Conservation (phyloP, 1,140 invertebrate genomes). For the Nasonia longicornis region DNA sequence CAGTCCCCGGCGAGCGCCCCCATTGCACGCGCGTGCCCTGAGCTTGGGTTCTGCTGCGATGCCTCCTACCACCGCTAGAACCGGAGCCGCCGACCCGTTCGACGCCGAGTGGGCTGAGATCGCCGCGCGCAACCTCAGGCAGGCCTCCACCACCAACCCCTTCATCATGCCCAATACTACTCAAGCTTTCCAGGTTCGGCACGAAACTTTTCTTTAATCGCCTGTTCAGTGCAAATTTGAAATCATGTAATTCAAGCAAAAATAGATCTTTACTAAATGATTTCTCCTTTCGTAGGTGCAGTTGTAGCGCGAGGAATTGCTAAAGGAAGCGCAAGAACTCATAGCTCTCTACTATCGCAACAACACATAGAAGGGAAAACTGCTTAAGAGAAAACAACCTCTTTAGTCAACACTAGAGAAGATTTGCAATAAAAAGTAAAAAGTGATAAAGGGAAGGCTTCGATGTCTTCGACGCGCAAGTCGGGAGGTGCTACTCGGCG, state of each 20-base stretch:
- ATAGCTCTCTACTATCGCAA: slow-evolving; percentile 62
- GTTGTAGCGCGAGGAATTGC: slow-evolving; percentile 71
- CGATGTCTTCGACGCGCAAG: slow-evolving; percentile 23
- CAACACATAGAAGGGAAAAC: slow-evolving; percentile 48
- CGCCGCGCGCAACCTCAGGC: slow-evolving; percentile 66
- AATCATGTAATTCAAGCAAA: not conserved
- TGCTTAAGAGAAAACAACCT: slow-evolving; percentile 9
- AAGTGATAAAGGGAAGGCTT: slow-evolving; percentile 16
- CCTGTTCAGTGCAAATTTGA: no score
- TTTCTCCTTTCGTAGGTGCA: slow-evolving; percentile 72
- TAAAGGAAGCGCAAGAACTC: slow-evolving; percentile 49
- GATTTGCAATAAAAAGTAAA: slow-evolving; percentile 32
- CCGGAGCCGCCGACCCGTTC: slow-evolving; percentile 78
- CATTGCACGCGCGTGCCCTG: slow-evolving; percentile 75
- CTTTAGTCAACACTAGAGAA: slow-evolving; percentile 32
- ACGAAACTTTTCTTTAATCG: not conserved
- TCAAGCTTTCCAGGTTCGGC: slow-evolving; percentile 71
- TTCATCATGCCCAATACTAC: slow-evolving; percentile 68
- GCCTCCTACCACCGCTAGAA: slow-evolving; percentile 55
- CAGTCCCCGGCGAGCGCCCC: slow-evolving; percentile 69
- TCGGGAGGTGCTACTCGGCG: slow-evolving; percentile 17
- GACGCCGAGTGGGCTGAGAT: slow-evolving; percentile 87
- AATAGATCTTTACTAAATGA: not conserved
- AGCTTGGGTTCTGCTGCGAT: slow-evolving; percentile 71
- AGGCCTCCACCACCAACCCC: slow-evolving; percentile 67